These are phyloP conservation scores for Latrodectus elegans DNA, from an alignment of 2,888 invertebrate genomes.

Conservation along the genomic window DNA sequence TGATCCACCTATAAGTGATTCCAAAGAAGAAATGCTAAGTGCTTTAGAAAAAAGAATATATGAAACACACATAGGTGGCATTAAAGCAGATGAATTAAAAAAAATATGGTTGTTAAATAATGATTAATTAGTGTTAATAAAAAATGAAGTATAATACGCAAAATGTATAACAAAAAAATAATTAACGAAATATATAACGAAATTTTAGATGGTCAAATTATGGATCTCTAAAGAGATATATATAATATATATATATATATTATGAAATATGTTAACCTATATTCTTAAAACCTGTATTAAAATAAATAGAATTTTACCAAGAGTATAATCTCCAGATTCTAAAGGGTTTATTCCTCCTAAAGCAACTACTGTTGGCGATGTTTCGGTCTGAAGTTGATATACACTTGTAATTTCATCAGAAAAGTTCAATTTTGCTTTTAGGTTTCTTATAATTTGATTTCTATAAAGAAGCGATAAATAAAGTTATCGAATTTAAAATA, in stretches of 20 bases:
- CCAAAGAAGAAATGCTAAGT: not conserved
- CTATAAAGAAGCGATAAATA: slow-evolving; percentile 8
- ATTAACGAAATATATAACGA: not conserved
- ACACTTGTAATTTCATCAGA: slow-evolving; percentile 51
- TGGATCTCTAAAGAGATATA: not conserved
- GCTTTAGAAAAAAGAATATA: not conserved
- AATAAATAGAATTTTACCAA: slow-evolving; percentile 24
- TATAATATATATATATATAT: not conserved
- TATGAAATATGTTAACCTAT: not conserved
- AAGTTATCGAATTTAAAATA: not conserved
- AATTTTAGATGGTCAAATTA: not conserved
- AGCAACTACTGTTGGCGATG: slow-evolving; percentile 36
- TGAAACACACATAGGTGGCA: not conserved
- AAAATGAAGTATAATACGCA: not conserved
- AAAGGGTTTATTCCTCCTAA: slow-evolving; percentile 59
- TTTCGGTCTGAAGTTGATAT: slow-evolving; percentile 45
- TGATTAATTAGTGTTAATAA: not conserved
- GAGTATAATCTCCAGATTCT: slow-evolving; percentile 37
- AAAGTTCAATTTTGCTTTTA: slow-evolving; percentile 39
- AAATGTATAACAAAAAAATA: not conserved
- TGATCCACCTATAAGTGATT: slow-evolving; percentile 23
- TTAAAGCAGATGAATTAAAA: not conserved
- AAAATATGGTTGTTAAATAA: not conserved
- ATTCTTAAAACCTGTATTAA: not conserved
- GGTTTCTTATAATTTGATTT: slow-evolving; percentile 29